Evolutionary conservation across 2,113 vertebrate species (phyloP).

Genomic region (Crotalus horridus): DNA sequence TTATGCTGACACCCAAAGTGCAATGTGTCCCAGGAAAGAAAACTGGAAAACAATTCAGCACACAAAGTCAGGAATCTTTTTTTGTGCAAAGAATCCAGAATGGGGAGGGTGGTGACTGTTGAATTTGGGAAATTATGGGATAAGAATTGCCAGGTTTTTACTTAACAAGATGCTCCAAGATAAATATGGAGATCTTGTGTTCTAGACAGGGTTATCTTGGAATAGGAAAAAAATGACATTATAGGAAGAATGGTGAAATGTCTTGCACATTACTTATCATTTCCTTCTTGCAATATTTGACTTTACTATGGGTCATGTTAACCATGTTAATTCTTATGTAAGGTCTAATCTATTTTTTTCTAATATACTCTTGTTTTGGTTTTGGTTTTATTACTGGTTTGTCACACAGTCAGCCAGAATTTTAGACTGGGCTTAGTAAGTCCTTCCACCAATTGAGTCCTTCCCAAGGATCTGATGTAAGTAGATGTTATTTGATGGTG

Average conservation of each 20-base stretch:
- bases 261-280: not conserved
- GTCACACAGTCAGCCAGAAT: too few species aligned
- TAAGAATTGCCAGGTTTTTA: not conserved
- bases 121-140: not conserved
- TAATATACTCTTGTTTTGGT: not conserved
- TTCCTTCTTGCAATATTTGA: not conserved
- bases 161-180: too few species aligned
- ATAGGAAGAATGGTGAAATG: not conserved
- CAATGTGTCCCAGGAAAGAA: not conserved
- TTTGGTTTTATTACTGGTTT: not conserved
- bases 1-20: slow-evolving; percentile 23
- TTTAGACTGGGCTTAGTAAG: too few species aligned
- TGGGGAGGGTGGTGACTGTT: not conserved
- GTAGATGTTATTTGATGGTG: too few species aligned
- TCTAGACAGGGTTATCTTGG: not conserved
- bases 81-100: not conserved
- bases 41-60: slow-evolving; percentile 10
- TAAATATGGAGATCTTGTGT: not conserved
- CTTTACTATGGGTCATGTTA: too few species aligned
- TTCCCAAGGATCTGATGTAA: too few species aligned
- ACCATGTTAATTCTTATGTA: not conserved
- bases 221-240: not conserved
- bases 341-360: not conserved
- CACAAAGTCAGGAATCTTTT: slow-evolving; percentile 14
- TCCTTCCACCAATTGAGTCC: too few species aligned